Base-by-base conservation (phyloP, 1,140 invertebrate genomes). In the Caenorhabditis briggsae region DNA sequence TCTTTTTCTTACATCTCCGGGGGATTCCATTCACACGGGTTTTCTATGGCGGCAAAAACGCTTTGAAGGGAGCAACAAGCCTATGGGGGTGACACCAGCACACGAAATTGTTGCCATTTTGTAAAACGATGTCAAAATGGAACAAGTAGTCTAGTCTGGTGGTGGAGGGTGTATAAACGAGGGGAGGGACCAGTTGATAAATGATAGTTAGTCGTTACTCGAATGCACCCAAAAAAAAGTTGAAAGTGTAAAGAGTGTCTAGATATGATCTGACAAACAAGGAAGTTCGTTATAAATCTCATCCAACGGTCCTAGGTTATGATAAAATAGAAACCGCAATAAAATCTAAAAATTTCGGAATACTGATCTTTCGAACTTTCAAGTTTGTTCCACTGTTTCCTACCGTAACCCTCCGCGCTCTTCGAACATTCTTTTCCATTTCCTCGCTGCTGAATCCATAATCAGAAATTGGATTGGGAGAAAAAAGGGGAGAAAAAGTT, bases 1-100 rank as follows among this genome's bases (percentile, higher is more conserved):
- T n/a, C 18, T n/a, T 58, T 58, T 58, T 58, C 56, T 58, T 23
- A 61, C 43, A 78, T 78, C 70, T 78, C 70, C 70, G 70, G 70
- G 70, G 70, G 70, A 78, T 78, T 78, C 33, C 70, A 50, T 78
- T 78, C 70, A 78, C 70, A 78, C 70, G 70, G 70, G 46, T 78
- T n/a, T 50, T 53, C 20, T 46, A 41, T 65, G 61, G 23, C 61
- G 61, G 25, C 25, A 18, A 18, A 5, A 20, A 70, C 18, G 64
- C 20, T 46, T 70, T 70, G 50, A 78, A 61, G 50, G 70, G 46
- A 48, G 70, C 70, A 78, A 78, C 43, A 53, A 18, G 70, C 1
- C 9, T 61, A 33, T 61, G 70, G 70, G 43, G 70, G 70, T 78
- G 70, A 78, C 70, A 78, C 70, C 70, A 78, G 25, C 70, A 78